Conservation (phyloP, 2,797 vertebrate genomes). For the Staurois parvus region DNA sequence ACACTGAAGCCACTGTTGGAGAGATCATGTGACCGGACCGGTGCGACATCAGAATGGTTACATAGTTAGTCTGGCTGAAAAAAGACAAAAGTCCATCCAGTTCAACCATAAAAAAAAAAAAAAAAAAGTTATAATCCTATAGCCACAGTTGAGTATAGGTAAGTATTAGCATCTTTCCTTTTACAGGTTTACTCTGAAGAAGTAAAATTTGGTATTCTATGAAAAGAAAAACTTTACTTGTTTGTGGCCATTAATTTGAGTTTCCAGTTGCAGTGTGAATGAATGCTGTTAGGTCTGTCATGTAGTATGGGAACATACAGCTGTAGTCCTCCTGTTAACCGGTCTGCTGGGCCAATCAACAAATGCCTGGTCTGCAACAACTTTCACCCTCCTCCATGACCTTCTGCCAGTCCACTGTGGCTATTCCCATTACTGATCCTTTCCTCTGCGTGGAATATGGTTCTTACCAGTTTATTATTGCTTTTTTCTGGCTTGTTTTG, state of each 20-base stretch:
- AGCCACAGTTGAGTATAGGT: too few species aligned
- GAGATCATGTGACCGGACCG: too few species aligned
- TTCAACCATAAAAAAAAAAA: too few species aligned
- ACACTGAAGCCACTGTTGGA: too few species aligned
- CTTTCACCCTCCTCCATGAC: neutral
- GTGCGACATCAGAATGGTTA: too few species aligned
- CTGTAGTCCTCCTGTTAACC: slow-evolving; percentile 12
- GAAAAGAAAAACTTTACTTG: neutral
- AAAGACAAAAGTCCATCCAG: too few species aligned
- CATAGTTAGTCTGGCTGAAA: too few species aligned
- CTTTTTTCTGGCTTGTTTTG: slow-evolving; percentile 28
- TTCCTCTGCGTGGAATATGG: slow-evolving; percentile 16
- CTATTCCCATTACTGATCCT: neutral
- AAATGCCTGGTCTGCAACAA: slow-evolving; percentile 27
- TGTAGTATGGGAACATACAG: slow-evolving; percentile 45
- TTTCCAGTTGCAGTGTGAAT: neutral
- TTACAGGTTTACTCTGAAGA: too few species aligned
- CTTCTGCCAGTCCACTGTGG: neutral
- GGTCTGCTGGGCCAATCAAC: slow-evolving; percentile 45
- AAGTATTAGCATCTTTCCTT: too few species aligned
- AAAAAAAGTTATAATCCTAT: too few species aligned
- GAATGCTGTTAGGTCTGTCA: neutral
- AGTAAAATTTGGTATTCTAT: too few species aligned
- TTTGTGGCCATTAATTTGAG: neutral
- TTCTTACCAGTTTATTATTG: slow-evolving; percentile 22